phyloP scores from a whole-genome alignment of 2,113 vertebrate genomes.

The Nycticorax nycticorax region DNA sequence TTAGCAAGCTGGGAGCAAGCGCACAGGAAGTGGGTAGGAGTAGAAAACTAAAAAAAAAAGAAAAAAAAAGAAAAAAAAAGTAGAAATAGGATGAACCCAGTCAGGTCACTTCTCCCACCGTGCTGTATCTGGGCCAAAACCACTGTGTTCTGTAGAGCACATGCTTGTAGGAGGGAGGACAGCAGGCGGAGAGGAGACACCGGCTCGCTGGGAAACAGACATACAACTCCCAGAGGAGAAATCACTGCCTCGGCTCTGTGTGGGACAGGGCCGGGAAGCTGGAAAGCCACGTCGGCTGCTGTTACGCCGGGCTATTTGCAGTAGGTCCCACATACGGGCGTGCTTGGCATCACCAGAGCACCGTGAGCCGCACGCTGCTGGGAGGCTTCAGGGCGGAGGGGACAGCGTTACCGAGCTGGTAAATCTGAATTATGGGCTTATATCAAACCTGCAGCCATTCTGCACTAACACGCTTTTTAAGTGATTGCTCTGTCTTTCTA shows the following conservation, averaged over 20 bases:
- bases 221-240: not conserved
- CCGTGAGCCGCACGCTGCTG: fast-evolving
- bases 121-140: not conserved
- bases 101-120: fast-evolving
- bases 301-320: not conserved
- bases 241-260: not conserved
- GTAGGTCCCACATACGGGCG: fast-evolving
- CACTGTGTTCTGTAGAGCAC: not conserved
- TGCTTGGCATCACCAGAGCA: not conserved
- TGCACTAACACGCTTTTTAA: not conserved
- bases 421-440: not conserved
- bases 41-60: not conserved
- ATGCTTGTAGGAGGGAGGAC: not conserved
- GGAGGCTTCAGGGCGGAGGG: not conserved
- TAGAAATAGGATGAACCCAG: not conserved
- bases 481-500: not conserved
- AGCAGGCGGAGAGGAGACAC: not conserved
- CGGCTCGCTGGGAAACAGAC: not conserved
- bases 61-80: fast-evolving
- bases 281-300: not conserved
- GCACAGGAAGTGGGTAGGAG: not conserved
- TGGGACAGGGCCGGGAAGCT: not conserved
- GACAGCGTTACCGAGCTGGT: no score
- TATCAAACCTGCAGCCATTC: not conserved
- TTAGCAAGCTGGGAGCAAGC: not conserved